phyloP scores from a whole-genome alignment of 2,113 vertebrate genomes.

The Orthonyx spaldingii region DNA sequence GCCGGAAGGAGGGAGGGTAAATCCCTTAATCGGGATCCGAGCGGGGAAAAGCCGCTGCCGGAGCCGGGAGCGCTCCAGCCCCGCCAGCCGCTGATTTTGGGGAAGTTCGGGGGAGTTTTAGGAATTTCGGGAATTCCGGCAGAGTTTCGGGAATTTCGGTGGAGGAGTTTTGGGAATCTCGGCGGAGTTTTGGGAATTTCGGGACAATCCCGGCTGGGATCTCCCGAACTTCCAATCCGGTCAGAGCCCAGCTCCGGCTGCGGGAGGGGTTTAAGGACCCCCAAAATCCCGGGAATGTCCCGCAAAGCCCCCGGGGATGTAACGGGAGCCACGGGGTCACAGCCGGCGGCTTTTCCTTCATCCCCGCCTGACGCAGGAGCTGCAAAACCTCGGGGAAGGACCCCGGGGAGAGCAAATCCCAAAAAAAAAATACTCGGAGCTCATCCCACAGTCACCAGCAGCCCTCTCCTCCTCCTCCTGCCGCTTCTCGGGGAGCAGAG shows the following conservation, averaged over 20 bases:
- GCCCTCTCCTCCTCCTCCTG: background rate
- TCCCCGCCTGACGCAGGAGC: background rate
- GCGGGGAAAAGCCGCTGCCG: background rate
- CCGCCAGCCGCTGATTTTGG: rapidly evolving
- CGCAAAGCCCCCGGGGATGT: background rate
- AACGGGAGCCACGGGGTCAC: background rate
- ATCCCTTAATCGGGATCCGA: constrained; percentile 16
- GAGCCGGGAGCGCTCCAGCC: background rate
- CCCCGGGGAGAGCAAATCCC: background rate
- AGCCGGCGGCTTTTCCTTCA: background rate
- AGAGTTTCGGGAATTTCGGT: too few relatives aligned
- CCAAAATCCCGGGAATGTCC: background rate
- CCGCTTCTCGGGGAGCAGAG: background rate
- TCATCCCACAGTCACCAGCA: rapidly evolving
- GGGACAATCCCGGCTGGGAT: background rate
- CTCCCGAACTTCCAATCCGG: rapidly evolving
- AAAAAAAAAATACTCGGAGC: too few relatives aligned
- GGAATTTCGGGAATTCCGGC: too few relatives aligned
- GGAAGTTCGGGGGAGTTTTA: too few relatives aligned
- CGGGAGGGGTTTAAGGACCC: background rate
- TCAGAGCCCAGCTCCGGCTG: rapidly evolving
- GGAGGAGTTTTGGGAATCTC: too few relatives aligned
- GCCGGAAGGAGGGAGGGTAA: background rate
- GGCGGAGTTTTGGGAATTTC: too few relatives aligned
- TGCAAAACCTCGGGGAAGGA: background rate